phyloP scores from a whole-genome alignment of 1,140 invertebrate genomes.

The Helicoverpa zea region DNA sequence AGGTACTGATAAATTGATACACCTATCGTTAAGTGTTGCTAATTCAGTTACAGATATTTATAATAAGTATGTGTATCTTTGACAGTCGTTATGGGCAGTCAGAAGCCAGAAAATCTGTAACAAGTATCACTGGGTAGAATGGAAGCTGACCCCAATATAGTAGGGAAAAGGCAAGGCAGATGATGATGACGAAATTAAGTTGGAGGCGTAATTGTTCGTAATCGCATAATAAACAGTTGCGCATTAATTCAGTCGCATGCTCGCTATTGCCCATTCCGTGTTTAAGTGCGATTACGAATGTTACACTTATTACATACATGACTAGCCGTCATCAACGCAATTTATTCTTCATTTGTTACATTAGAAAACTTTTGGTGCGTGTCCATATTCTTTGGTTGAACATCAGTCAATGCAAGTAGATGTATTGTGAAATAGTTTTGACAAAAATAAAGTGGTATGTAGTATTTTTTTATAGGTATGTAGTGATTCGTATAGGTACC shows the following conservation, averaged over 20 bases:
- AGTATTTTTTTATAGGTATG: not conserved
- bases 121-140: too few relatives aligned
- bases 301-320: slow-evolving; percentile 43
- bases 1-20: too few relatives aligned
- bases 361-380: slow-evolving; percentile 34
- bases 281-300: slow-evolving; percentile 37
- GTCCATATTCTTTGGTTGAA: slow-evolving; percentile 13
- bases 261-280: slow-evolving; percentile 34
- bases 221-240: slow-evolving; percentile 10
- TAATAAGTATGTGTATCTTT: too few relatives aligned
- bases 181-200: too few relatives aligned
- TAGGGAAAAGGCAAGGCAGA: too few relatives aligned
- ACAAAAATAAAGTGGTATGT: too few relatives aligned
- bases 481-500: not conserved
- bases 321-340: slow-evolving; percentile 36
- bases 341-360: slow-evolving; percentile 11
- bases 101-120: too few relatives aligned
- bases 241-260: slow-evolving; percentile 7
- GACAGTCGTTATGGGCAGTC: too few relatives aligned
- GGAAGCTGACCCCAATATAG: too few relatives aligned
- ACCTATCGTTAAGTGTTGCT: too few relatives aligned
- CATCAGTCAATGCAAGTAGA: not conserved
- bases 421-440: not conserved
- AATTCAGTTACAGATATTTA: too few relatives aligned
- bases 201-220: not conserved